Conservation (phyloP, 2,888 invertebrate genomes). For the Cantharis flavilabris region DNA sequence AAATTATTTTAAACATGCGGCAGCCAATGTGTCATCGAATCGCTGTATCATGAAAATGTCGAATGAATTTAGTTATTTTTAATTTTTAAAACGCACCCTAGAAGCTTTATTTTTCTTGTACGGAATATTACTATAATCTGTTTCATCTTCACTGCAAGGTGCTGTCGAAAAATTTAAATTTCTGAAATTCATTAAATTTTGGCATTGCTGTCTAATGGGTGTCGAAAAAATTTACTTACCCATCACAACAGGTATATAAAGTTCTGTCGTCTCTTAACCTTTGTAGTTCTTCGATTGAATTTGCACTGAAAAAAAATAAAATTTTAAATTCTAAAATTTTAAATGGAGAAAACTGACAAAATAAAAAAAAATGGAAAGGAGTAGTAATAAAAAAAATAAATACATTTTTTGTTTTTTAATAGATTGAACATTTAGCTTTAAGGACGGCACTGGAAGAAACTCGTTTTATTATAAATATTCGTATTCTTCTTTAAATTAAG, state of each 20-base stretch:
- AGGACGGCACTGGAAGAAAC: too few species aligned
- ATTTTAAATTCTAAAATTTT: too few species aligned
- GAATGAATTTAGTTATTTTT: not conserved
- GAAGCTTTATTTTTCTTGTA: slow-evolving; percentile 76
- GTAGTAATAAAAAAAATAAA: too few species aligned
- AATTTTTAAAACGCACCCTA: slow-evolving; percentile 57
- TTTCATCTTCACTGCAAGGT: slow-evolving; percentile 73
- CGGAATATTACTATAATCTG: slow-evolving; percentile 66
- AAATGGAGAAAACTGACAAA: too few species aligned
- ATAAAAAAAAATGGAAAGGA: too few species aligned
- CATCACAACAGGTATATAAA: slow-evolving; percentile 52
- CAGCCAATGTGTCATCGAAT: not conserved
- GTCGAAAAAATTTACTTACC: slow-evolving; percentile 44
- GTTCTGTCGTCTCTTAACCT: slow-evolving; percentile 54
- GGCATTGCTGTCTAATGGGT: not conserved
- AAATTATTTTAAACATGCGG: not conserved
- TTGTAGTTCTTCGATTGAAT: slow-evolving; percentile 59
- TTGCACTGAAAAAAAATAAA: slow-evolving; percentile 56
- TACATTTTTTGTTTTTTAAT: too few species aligned
- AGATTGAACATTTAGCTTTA: too few species aligned
- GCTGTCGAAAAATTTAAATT: slow-evolving; percentile 70
- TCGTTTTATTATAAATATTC: too few species aligned
- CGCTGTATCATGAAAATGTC: not conserved
- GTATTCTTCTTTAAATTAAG: too few species aligned
- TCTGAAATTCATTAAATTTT: slow-evolving; percentile 47